Conservation (phyloP, 1,140 invertebrate genomes). For the Lucilia sericata region DNA sequence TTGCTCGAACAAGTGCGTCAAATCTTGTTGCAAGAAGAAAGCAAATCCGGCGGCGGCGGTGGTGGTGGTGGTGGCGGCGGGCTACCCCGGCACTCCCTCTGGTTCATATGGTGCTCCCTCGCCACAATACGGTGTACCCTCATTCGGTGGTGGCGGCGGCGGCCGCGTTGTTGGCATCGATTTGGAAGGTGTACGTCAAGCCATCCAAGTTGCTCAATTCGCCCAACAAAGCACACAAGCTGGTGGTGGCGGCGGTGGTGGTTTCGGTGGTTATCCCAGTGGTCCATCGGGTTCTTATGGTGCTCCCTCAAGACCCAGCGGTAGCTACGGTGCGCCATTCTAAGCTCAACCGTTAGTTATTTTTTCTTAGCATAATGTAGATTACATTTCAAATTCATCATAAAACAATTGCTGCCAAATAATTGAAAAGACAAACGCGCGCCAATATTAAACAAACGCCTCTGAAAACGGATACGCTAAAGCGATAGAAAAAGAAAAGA, state of each 20-base stretch:
- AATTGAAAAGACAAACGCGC: slow-evolving; percentile 20
- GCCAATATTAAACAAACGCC: slow-evolving; percentile 38
- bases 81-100: slow-evolving; percentile 70
- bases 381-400: slow-evolving; percentile 42
- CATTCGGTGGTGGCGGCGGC: slow-evolving; percentile 71
- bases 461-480: slow-evolving; percentile 32
- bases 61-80: slow-evolving; percentile 67
- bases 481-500: background rate
- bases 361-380: slow-evolving; percentile 36
- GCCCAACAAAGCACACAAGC: slow-evolving; percentile 70
- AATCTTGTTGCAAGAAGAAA: slow-evolving; percentile 84
- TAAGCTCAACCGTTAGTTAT: slow-evolving; percentile 53
- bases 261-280: slow-evolving; percentile 59
- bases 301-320: slow-evolving; percentile 63
- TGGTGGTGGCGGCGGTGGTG: slow-evolving; percentile 61
- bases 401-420: slow-evolving; percentile 59
- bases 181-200: slow-evolving; percentile 75
- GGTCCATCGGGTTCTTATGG: slow-evolving; percentile 67
- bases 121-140: slow-evolving; percentile 71
- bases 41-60: slow-evolving; percentile 69
- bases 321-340: slow-evolving; percentile 68
- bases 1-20: slow-evolving; percentile 84
- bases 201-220: slow-evolving; percentile 77
- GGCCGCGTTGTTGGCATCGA: slow-evolving; percentile 75
- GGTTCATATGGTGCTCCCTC: slow-evolving; percentile 72